A percentile compares a stretch with the other conserved stretches of the same genome.
Conservation (phyloP, 2,113 vertebrate species). For the Ageneiosus marmoratus region DNA sequence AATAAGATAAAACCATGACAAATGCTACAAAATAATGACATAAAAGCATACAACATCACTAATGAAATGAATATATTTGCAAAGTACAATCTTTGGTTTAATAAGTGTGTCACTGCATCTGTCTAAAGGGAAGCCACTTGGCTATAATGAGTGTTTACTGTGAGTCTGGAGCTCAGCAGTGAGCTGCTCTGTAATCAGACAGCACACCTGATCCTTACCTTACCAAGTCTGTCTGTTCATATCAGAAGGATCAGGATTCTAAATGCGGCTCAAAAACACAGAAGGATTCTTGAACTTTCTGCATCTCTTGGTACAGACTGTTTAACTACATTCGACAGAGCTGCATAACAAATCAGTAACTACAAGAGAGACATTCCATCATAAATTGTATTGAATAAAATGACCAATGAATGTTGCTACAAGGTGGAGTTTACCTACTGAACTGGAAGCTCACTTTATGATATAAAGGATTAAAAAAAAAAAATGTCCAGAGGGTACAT, state of each 20-base stretch:
- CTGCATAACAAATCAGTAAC: neutral
- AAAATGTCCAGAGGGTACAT: neutral
- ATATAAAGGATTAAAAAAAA: neutral
- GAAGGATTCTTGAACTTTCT: neutral
- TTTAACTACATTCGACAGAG: neutral
- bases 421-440: neutral
- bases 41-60: neutral
- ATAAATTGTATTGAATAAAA: neutral
- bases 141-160: conserved; percentile 25
- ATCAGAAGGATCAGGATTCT: neutral
- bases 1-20: neutral
- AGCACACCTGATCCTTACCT: conserved; percentile 10
- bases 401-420: neutral
- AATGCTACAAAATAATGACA: neutral
- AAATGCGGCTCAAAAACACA: neutral
- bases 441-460: neutral
- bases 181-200: conserved; percentile 25
- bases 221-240: neutral
- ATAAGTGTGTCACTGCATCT: neutral
- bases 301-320: neutral
- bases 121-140: neutral
- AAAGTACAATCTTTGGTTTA: neutral
- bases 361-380: too few relatives aligned
- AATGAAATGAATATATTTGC: neutral
- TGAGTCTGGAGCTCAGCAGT: conserved; percentile 11